These are phyloP conservation scores for Lasioglossum vierecki DNA, from an alignment of 2,888 invertebrate genomes.

Conservation along the genomic window DNA sequence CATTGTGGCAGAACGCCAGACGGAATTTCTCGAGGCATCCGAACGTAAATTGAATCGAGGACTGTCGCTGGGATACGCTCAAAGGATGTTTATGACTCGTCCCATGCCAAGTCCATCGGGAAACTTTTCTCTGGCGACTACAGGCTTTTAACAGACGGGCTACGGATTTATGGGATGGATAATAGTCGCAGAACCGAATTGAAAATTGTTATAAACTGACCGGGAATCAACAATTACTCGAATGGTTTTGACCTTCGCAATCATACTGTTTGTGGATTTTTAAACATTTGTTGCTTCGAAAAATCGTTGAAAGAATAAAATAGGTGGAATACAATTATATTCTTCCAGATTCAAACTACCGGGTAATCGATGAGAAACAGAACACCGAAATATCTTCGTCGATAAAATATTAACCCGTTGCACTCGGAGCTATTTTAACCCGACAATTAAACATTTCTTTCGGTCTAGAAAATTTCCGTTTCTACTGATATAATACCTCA, in stretches of 20 bases:
- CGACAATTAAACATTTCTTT: too few species aligned
- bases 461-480: too few species aligned
- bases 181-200: neutral
- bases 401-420: too few species aligned
- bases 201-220: neutral
- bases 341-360: too few species aligned
- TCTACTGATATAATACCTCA: too few species aligned
- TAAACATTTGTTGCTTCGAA: neutral
- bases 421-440: too few species aligned
- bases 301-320: neutral
- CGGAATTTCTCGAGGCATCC: conserved; percentile 70
- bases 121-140: conserved; percentile 44
- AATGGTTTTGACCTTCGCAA: neutral
- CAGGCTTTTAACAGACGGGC: neutral
- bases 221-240: neutral
- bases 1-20: conserved; percentile 68
- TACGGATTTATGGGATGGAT: neutral
- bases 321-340: too few species aligned
- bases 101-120: conserved; percentile 65
- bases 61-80: conserved; percentile 74
- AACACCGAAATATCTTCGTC: too few species aligned
- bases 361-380: too few species aligned
- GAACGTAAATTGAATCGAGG: conserved; percentile 80
- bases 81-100: conserved; percentile 76
- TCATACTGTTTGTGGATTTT: neutral